Evolutionary conservation across 1,140 invertebrate genomes (phyloP).

Genomic region (Drosophila nikananu): DNA sequence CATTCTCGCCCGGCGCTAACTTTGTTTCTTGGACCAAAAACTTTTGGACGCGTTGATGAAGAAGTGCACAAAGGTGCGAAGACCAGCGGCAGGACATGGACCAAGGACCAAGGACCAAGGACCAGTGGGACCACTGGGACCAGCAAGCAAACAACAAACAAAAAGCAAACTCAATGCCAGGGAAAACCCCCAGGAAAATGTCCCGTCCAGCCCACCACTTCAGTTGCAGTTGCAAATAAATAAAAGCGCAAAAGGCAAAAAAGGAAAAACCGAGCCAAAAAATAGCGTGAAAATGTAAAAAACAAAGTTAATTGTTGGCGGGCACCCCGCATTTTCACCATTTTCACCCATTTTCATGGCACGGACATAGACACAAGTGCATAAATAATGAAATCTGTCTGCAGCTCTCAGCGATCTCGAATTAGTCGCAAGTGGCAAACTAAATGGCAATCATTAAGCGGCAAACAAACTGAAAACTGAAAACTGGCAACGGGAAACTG

Average conservation of each 20-base stretch:
- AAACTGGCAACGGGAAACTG: not conserved
- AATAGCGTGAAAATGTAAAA: constrained; percentile 81
- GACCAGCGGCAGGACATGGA: constrained; percentile 11
- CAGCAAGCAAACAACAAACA: constrained; percentile 47
- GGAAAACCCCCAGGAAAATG: constrained; percentile 5
- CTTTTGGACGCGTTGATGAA: constrained; percentile 72
- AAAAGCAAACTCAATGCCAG: constrained; percentile 49
- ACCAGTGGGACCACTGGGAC: not conserved
- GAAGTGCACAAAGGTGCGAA: constrained; percentile 71
- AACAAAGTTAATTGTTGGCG: constrained; percentile 79
- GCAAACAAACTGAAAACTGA: constrained; percentile 37
- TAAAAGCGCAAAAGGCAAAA: constrained; percentile 40
- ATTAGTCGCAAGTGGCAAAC: constrained; percentile 64
- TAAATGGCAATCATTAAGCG: constrained; percentile 58
- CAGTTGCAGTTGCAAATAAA: constrained; percentile 49
- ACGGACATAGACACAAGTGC: constrained; percentile 54
- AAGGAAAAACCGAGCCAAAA: constrained; percentile 58
- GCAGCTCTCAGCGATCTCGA: constrained; percentile 53
- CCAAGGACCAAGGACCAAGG: constrained; percentile 7
- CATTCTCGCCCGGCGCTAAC: constrained; percentile 53
- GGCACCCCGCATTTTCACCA: constrained; percentile 10
- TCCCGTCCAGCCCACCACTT: constrained; percentile 15
- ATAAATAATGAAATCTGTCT: constrained; percentile 75
- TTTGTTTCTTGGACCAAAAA: constrained; percentile 57
- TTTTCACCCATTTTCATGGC: constrained; percentile 13